Conservation (phyloP, 92 coral and sea anemone species). For the Epizoanthus rinbou region DNA sequence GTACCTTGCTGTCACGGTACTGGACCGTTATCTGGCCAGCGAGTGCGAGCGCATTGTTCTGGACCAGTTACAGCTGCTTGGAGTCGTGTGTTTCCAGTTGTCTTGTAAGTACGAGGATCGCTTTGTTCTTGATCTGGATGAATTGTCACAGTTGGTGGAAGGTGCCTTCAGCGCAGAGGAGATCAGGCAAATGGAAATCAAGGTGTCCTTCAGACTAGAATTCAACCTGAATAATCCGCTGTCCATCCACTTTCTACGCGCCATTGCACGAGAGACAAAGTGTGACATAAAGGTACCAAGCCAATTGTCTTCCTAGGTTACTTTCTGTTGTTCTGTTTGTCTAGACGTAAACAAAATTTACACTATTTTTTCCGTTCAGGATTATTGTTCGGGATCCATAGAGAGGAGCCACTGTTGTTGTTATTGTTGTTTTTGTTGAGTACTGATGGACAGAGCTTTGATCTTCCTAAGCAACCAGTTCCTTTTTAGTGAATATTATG, state of each 20-base stretch:
- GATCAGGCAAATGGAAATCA: slow-evolving; percentile 55
- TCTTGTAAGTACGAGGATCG: slow-evolving; percentile 72
- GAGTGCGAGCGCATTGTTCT: slow-evolving; percentile 45
- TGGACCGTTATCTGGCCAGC: slow-evolving; percentile 56
- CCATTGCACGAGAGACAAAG: slow-evolving; percentile 56
- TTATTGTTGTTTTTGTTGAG: too few species aligned
- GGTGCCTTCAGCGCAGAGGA: slow-evolving; percentile 46
- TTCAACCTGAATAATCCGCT: slow-evolving; percentile 59
- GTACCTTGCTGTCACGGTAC: slow-evolving; percentile 52
- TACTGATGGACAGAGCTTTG: too few species aligned
- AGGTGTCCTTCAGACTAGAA: slow-evolving; percentile 41
- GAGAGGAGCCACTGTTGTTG: too few species aligned
- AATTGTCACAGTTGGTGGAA: slow-evolving; percentile 56
- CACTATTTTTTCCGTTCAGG: too few species aligned
- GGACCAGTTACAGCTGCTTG: slow-evolving; percentile 57
- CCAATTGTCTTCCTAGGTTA: not conserved
- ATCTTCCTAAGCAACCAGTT: too few species aligned
- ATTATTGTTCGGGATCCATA: too few species aligned
- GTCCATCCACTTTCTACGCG: slow-evolving; percentile 66
- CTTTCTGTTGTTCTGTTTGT: too few species aligned
- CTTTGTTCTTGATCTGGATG: slow-evolving; percentile 56
- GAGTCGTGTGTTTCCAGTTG: slow-evolving; percentile 56
- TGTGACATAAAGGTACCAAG: slow-evolving; percentile 35
- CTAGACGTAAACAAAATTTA: too few species aligned
- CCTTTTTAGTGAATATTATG: too few species aligned